phyloP scores from a whole-genome alignment of 2,888 invertebrate genomes.

The Rutpela maculata region DNA sequence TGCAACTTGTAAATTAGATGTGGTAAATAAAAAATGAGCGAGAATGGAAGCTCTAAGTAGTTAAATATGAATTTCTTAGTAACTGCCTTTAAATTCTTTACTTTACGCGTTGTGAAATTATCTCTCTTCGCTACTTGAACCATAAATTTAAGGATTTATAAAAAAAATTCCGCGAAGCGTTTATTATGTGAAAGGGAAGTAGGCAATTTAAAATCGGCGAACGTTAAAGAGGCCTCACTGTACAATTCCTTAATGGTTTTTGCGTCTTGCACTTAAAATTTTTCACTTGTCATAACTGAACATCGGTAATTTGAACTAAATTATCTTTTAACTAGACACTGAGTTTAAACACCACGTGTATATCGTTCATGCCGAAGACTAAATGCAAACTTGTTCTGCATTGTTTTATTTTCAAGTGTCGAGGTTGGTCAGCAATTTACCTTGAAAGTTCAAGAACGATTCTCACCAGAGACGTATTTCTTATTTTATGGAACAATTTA shows the following conservation, averaged over 20 bases:
- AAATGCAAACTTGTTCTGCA: constrained; percentile 56
- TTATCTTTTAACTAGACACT: constrained; percentile 37
- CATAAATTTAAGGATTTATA: constrained; percentile 20
- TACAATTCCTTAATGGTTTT: not conserved
- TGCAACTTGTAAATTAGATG: not conserved
- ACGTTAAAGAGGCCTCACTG: not conserved
- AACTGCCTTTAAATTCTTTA: not conserved
- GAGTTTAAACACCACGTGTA: constrained; percentile 43
- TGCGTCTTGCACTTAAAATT: constrained; percentile 38
- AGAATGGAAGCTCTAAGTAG: not conserved
- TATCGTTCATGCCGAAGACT: constrained; percentile 43
- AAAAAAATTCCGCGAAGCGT: constrained; percentile 6
- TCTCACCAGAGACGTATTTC: constrained; percentile 25
- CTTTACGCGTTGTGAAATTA: constrained; percentile 7
- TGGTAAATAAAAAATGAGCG: not conserved
- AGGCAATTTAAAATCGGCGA: constrained; percentile 18
- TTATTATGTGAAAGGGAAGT: constrained; percentile 20
- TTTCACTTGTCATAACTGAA: constrained; percentile 43
- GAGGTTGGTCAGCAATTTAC: constrained; percentile 66
- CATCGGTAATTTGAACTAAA: constrained; percentile 41
- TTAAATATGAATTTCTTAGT: not conserved
- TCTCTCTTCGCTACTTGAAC: not conserved
- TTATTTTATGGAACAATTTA: constrained; percentile 24
- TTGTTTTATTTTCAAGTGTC: constrained; percentile 66
- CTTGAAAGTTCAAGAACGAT: constrained; percentile 72